Evolutionary conservation across 1,140 invertebrate species (phyloP).

Genomic region (Heliconius hermathena): DNA sequence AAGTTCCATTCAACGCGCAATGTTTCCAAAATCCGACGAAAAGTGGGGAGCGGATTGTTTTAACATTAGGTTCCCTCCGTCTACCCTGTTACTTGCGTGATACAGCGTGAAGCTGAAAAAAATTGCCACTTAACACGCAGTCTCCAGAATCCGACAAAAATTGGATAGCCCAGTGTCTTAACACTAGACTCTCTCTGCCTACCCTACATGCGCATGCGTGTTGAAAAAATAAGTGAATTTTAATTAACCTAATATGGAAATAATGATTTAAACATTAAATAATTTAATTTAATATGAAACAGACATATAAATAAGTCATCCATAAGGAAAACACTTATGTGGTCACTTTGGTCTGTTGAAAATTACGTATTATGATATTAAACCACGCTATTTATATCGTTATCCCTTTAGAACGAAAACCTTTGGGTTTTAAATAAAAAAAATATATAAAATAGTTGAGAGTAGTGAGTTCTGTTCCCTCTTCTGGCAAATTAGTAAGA

Average conservation of each 20-base stretch:
- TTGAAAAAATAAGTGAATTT: not conserved
- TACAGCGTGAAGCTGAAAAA: too few species aligned
- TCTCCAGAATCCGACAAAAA: too few species aligned
- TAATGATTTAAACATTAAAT: not conserved
- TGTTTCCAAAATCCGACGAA: too few species aligned
- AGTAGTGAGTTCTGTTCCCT: not conserved
- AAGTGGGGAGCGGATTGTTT: too few species aligned
- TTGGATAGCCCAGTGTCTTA: too few species aligned
- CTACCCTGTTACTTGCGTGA: too few species aligned
- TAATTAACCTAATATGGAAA: not conserved
- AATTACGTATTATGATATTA: not conserved
- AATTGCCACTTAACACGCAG: too few species aligned
- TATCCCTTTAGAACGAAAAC: not conserved
- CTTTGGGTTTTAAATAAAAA: not conserved
- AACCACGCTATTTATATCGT: not conserved
- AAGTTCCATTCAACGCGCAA: too few species aligned
- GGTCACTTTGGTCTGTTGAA: not conserved
- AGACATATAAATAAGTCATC: slow-evolving; percentile 1
- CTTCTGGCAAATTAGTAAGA: not conserved
- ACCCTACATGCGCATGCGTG: too few species aligned
- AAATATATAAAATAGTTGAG: not conserved
- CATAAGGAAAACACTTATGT: not conserved
- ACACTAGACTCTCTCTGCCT: too few species aligned
- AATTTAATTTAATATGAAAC: not conserved
- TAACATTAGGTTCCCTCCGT: too few species aligned